Conservation (phyloP, 2,888 invertebrate genomes). For the Stenotaenia linearis region DNA sequence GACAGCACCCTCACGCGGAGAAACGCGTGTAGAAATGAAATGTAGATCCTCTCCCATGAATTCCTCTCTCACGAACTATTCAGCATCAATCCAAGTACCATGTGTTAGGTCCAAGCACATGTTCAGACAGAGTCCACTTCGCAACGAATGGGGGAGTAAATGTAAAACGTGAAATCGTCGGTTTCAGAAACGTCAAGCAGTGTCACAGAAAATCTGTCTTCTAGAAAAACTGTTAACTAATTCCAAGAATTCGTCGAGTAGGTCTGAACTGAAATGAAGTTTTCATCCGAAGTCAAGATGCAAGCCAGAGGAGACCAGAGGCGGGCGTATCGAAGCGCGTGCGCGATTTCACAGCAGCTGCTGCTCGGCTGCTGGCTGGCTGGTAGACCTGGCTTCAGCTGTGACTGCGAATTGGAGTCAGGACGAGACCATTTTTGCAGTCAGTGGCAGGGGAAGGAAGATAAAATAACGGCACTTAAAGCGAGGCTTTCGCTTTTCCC, state of each 20-base stretch:
- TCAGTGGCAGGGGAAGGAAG: not conserved
- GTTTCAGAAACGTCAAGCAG: not conserved
- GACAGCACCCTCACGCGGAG: no score
- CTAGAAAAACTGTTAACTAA: not conserved
- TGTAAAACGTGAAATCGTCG: not conserved
- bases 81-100: conserved; percentile 1
- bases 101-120: not conserved
- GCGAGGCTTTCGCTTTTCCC: not conserved
- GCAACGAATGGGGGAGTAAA: not conserved
- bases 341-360: conserved; percentile 9
- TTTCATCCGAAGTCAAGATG: not conserved
- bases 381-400: conserved; percentile 5
- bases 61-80: not conserved
- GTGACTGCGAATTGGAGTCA: conserved; percentile 5
- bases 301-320: not conserved
- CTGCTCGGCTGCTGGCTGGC: conserved; percentile 9
- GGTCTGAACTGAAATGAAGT: not conserved
- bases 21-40: not conserved
- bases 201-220: not conserved
- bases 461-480: not conserved
- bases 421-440: not conserved
- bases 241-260: not conserved
- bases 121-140: not conserved
- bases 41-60: not conserved
- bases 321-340: not conserved